A percentile compares a stretch with the other conserved stretches of the same genome.
Evolutionary conservation across 2,113 vertebrate species (phyloP).

Genomic region (Notarius lentiginosus): DNA sequence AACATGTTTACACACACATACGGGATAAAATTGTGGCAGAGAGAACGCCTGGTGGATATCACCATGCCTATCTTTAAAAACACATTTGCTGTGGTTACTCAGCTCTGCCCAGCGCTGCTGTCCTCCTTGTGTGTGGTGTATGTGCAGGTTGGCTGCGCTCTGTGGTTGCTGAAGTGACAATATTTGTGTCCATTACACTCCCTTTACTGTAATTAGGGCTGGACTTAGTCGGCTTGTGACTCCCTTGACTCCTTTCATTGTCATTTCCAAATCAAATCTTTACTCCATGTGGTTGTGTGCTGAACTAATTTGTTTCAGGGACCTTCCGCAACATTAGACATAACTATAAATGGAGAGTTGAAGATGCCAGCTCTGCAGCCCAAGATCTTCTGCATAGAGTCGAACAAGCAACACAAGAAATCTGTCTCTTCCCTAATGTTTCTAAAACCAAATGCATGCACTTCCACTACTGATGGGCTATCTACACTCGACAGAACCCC

Average conservation of each 20-base stretch:
- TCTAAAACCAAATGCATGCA: no score
- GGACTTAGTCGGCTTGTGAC: constrained; percentile 22
- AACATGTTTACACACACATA: constrained; percentile 59
- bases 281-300: constrained; percentile 7
- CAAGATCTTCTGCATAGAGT: no score
- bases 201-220: constrained; percentile 38
- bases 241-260: constrained; percentile 27
- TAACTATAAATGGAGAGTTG: not conserved
- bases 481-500: no score
- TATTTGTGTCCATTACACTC: constrained; percentile 27
- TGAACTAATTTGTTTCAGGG: not conserved
- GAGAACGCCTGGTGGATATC: constrained; percentile 10
- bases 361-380: no score
- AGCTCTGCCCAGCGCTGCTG: not conserved
- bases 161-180: constrained; percentile 46
- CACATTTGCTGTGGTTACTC: constrained; percentile 13
- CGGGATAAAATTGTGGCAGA: not conserved
- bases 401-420: no score
- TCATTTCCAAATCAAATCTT: constrained; percentile 50
- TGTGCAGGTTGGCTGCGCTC: constrained; percentile 21
- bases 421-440: no score
- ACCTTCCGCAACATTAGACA: not conserved
- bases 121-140: not conserved
- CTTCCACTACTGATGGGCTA: no score
- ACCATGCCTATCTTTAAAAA: not conserved